These are phyloP conservation scores for Dermolepida albohirtum DNA, from an alignment of 2,888 invertebrate species.

Conservation along the genomic window DNA sequence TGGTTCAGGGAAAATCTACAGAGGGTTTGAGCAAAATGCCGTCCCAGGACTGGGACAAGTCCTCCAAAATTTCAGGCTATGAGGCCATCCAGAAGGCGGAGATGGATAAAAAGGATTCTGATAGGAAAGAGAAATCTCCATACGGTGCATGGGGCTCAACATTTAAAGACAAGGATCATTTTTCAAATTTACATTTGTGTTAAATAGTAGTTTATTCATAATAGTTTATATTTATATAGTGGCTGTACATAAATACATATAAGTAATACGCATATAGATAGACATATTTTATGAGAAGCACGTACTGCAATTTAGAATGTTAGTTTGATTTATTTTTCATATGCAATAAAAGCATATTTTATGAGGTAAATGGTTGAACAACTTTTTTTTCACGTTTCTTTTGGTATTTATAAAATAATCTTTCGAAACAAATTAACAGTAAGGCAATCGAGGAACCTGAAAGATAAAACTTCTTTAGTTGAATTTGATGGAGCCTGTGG, in stretches of 20 bases:
- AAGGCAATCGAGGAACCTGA: conserved; percentile 67
- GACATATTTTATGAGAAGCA: too few relatives aligned
- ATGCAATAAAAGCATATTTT: conserved; percentile 45
- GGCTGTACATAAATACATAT: conserved; percentile 1
- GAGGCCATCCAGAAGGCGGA: conserved; percentile 61
- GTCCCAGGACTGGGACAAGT: conserved; percentile 52
- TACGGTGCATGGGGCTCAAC: conserved; percentile 78
- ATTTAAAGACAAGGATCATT: conserved; percentile 80
- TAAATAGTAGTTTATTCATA: conserved; percentile 44
- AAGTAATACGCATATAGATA: conserved; percentile 3
- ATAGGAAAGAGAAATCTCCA: conserved; percentile 55
- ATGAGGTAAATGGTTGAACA: conserved; percentile 68
- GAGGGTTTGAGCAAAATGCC: conserved; percentile 47
- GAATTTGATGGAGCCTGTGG: too few relatives aligned
- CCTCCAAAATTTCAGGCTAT: conserved; percentile 62
- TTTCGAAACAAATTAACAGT: conserved; percentile 66
- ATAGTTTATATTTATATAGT: conserved; percentile 2
- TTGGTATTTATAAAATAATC: conserved; percentile 63
- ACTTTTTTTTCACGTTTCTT: conserved; percentile 63
- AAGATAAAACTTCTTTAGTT: too few relatives aligned
- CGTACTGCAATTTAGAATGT: neutral
- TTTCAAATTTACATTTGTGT: conserved; percentile 77
- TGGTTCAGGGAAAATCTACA: conserved; percentile 61
- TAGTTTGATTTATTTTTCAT: neutral
- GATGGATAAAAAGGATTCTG: conserved; percentile 55